Evolutionary conservation across 1,140 invertebrate species (phyloP).

Genomic region (Euschistus heros): DNA sequence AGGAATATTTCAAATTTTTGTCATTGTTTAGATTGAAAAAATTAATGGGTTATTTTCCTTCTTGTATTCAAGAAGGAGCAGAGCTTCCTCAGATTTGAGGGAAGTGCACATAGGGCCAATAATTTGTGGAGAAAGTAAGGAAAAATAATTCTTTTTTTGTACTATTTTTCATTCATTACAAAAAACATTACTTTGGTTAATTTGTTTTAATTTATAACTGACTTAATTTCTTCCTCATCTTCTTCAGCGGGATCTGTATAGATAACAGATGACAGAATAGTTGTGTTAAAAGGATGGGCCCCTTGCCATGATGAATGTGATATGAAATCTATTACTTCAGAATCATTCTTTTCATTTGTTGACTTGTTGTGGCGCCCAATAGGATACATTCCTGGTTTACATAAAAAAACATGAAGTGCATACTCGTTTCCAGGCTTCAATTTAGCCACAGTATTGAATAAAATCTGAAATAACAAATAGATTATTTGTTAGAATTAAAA

Average conservation of each 20-base stretch:
- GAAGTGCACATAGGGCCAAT: no score
- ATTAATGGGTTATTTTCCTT: no score
- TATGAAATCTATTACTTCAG: constrained; percentile 20
- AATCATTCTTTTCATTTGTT: neutral
- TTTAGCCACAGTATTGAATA: constrained; percentile 9
- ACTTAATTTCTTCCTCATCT: no score
- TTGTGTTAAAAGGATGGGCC: constrained; percentile 23
- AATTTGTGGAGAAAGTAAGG: no score
- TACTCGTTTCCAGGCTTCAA: constrained; percentile 19
- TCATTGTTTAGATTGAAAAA: no score
- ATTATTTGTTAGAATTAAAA: neutral
- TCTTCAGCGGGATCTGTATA: constrained; percentile 17
- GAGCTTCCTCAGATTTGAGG: no score
- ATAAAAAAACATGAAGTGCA: constrained; percentile 22
- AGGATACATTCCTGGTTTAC: constrained; percentile 22
- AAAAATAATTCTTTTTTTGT: no score
- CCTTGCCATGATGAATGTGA: constrained; percentile 24
- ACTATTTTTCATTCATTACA: no score
- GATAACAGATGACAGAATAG: constrained; percentile 17
- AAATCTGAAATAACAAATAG: constrained; percentile 11
- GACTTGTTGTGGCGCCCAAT: constrained; percentile 12
- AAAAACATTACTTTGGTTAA: no score
- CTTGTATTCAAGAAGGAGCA: no score
- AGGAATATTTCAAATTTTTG: no score
- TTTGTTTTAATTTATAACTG: no score